Conservation (phyloP, 2,797 vertebrate species). For the Platalea minor region DNA sequence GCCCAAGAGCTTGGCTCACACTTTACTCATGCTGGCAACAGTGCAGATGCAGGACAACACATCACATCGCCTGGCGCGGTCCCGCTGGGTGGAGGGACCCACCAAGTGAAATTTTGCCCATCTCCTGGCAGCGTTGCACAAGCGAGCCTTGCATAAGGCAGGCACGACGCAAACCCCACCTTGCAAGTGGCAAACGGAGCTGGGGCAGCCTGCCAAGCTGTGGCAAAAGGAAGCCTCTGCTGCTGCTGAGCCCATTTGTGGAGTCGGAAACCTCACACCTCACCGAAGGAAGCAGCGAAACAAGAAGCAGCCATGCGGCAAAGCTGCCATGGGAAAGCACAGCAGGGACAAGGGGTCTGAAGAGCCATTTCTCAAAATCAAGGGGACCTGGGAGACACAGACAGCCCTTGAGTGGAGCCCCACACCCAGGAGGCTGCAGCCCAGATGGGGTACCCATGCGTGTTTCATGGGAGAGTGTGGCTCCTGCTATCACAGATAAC, state of each 20-base stretch:
- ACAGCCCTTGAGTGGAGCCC: neutral
- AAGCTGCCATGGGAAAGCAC: neutral
- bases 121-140: accelerated
- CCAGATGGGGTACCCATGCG: accelerated
- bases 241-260: accelerated
- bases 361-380: neutral
- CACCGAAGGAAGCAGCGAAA: accelerated
- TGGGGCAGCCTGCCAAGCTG: neutral
- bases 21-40: neutral
- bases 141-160: neutral
- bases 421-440: neutral
- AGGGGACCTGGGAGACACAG: accelerated
- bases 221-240: neutral
- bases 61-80: neutral
- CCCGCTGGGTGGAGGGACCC: neutral
- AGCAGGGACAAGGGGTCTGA: neutral
- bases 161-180: neutral
- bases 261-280: accelerated
- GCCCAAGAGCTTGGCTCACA: neutral
- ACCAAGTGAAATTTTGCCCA: accelerated
- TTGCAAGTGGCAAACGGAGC: neutral
- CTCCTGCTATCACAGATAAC: neutral
- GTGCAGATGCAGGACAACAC: neutral
- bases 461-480: neutral
- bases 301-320: neutral